These are phyloP conservation scores for Caenorhabditis sp. DNA, from an alignment of 2,888 invertebrate species.

Conservation along the genomic window DNA sequence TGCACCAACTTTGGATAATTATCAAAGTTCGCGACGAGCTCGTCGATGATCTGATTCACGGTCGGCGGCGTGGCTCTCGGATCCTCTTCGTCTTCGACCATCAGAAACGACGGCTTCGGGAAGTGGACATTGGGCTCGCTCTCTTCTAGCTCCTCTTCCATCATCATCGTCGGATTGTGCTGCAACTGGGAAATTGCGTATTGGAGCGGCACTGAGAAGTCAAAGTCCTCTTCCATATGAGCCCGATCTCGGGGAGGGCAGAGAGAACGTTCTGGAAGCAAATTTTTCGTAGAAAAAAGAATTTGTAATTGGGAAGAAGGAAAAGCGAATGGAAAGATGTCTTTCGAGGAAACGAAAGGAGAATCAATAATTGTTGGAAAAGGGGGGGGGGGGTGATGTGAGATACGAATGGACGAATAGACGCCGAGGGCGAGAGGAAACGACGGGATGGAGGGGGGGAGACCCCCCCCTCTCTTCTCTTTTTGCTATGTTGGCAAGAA, in stretches of 20 bases:
- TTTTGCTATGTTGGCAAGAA: no score
- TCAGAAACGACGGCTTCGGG: constrained; percentile 20
- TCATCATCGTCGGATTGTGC: no score
- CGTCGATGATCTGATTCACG: constrained; percentile 21
- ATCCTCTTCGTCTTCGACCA: constrained; percentile 10
- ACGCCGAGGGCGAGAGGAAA: no score
- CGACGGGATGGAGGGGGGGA: no score
- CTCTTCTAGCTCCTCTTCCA: background rate
- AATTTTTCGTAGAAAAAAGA: background rate
- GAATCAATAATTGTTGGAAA: constrained; percentile 2
- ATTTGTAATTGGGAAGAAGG: background rate
- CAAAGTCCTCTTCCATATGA: constrained; percentile 27
- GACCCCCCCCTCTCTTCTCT: no score
- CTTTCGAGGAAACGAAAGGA: background rate
- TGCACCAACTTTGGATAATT: constrained; percentile 34
- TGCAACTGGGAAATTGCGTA: constrained; percentile 22
- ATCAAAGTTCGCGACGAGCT: constrained; percentile 6
- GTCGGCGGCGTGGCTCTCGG: constrained; percentile 12
- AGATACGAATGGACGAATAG: no score
- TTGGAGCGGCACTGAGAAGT: constrained; percentile 23
- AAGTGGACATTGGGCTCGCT: background rate
- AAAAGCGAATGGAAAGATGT: background rate
- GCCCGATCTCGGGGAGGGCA: no score
- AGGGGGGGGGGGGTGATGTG: no score
- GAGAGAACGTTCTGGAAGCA: no score